These are phyloP conservation scores for Strigamia transsilvanica DNA, from an alignment of 2,888 invertebrate species.

Conservation along the genomic window DNA sequence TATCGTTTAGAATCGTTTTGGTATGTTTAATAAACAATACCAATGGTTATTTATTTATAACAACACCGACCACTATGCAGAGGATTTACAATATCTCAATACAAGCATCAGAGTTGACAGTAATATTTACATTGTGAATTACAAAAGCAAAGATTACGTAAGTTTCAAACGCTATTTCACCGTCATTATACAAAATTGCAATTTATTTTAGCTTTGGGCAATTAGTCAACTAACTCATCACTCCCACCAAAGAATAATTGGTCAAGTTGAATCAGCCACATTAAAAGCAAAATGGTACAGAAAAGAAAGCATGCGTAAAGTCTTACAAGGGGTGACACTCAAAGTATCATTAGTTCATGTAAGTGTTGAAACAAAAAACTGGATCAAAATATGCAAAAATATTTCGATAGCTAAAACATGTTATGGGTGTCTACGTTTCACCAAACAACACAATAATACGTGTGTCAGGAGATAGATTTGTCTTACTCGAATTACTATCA, in stretches of 20 bases:
- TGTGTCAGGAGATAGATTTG: no score
- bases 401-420: no score
- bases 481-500: no score
- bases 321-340: neutral
- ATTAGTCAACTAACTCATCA: neutral
- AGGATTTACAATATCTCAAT: neutral
- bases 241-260: neutral
- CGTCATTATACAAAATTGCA: no score
- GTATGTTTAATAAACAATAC: neutral
- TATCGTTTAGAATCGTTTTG: neutral
- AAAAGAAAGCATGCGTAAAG: neutral
- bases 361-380: neutral
- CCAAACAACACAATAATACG: no score
- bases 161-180: neutral
- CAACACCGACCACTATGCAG: neutral
- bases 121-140: neutral
- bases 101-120: neutral
- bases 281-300: neutral
- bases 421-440: no score
- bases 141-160: neutral
- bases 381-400: neutral
- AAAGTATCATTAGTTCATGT: neutral
- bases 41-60: neutral
- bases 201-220: neutral
- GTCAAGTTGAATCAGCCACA: neutral